Conservation (phyloP, 2,113 vertebrate species). For the Antechinus stuartii region DNA sequence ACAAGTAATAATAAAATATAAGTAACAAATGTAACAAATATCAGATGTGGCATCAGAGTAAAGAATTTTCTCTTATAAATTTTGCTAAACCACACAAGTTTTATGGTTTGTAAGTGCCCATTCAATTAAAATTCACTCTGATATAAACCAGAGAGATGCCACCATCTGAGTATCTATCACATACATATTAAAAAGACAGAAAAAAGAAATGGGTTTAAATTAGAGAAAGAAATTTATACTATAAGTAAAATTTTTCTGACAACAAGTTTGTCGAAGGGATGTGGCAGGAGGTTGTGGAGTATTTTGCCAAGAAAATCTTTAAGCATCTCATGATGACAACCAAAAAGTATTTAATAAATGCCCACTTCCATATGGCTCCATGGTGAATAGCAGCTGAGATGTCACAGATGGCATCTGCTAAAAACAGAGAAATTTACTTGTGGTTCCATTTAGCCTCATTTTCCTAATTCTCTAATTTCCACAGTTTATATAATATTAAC, state of each 20-base stretch:
- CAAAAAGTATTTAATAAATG: neutral
- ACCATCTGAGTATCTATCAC: neutral
- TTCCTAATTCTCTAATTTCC: neutral
- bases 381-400: neutral
- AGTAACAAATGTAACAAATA: neutral
- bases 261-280: neutral
- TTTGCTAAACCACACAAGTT: neutral
- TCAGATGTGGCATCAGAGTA: neutral
- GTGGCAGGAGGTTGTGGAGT: neutral
- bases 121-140: neutral
- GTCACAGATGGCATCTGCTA: neutral
- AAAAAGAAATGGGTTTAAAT: neutral
- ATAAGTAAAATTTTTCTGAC: neutral
- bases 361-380: neutral
- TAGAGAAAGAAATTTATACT: neutral
- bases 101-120: neutral
- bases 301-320: neutral
- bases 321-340: neutral
- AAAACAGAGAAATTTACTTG: neutral
- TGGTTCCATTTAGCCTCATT: neutral
- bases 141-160: neutral
- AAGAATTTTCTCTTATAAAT: neutral
- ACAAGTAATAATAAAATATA: neutral
- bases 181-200: neutral
- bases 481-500: neutral